Evolutionary conservation across 2,113 vertebrate species (phyloP), one percentile per base, ranked within the genome.

Genomic region (Verasper variegatus): DNA sequence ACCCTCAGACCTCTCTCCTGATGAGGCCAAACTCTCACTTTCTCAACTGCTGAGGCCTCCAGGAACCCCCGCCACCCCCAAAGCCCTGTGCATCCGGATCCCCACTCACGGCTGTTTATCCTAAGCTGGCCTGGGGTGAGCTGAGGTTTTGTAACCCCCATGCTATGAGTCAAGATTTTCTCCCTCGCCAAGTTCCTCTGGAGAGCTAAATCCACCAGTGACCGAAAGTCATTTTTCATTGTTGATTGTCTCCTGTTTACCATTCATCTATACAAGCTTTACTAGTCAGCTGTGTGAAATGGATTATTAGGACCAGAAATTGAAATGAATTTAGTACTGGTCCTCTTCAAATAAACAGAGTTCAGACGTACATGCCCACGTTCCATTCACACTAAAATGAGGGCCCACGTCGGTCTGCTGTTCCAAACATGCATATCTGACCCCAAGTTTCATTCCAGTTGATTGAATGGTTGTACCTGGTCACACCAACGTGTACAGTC

Each of bases 81-180:
- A 78, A 85, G 81, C 79, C 78, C 76, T 4, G 14, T 27, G 70
- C 72, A 84, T 92, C 90, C 84, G 80, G 88, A 90, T 80, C 85
- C 76, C 42, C 54, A 21, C 81, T 81, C 83, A 83, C 56, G 86
- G 76, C 88, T 88, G 83, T 88, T 93, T 88, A 81, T 89, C 76
- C 83, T 83, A 57, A 81, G 82, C 68, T 74, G 83, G 85, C 87
- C 83, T 2, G 80, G 79, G 89, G 84, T 93, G 71, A 93, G 37
- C 77, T 82, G 85, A 90, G 92, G 86, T 92, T 88, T 87, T 89
- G 86, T 70, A 85, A 90, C 79, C 85, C 49, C 60, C 35, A 66
- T 12, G 20, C 65, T 24, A 63, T 78, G 76, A 91, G 78, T 85
- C 72, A 67, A 85, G 31, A 67, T 26, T 69, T 52, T 52, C 65